A percentile compares a stretch with the other conserved stretches of the same genome.
phyloP scores from a whole-genome alignment of 2,888 invertebrate species.

The Drosophila formosana region DNA sequence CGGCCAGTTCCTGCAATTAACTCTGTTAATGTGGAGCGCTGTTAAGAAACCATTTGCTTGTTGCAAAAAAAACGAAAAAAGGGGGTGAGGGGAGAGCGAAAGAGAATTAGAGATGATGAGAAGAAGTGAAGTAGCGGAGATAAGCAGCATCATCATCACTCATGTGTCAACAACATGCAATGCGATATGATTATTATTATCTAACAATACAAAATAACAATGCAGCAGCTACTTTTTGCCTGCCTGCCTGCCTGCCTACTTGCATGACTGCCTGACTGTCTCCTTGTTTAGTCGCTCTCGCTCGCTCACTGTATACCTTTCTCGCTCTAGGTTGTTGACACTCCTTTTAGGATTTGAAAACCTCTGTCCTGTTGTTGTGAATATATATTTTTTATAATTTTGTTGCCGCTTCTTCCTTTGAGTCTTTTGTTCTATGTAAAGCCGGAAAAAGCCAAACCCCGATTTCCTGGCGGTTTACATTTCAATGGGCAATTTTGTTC shows the following conservation, averaged over 20 bases:
- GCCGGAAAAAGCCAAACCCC: slow-evolving; percentile 82
- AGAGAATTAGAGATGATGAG: background rate
- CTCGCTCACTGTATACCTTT: slow-evolving; percentile 6
- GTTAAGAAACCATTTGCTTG: slow-evolving; percentile 11
- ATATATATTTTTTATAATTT: slow-evolving; percentile 53
- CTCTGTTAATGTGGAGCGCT: slow-evolving; percentile 51
- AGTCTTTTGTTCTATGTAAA: slow-evolving; percentile 70
- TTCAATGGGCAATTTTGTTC: slow-evolving; percentile 77
- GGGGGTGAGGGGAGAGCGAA: slow-evolving; percentile 13
- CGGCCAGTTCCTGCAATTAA: slow-evolving; percentile 27
- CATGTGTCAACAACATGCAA: slow-evolving; percentile 81
- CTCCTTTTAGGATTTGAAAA: slow-evolving; percentile 56
- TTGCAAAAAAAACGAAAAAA: slow-evolving; percentile 6
- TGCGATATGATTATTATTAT: slow-evolving; percentile 80
- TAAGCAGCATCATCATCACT: slow-evolving; percentile 75
- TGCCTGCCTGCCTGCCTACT: slow-evolving; percentile 41
- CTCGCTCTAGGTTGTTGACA: slow-evolving; percentile 64
- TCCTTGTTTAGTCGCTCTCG: slow-evolving; percentile 8
- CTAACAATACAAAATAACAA: slow-evolving; percentile 76
- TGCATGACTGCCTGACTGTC: slow-evolving; percentile 18
- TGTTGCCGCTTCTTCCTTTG: slow-evolving; percentile 55
- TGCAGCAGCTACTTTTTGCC: slow-evolving; percentile 74
- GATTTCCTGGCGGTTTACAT: slow-evolving; percentile 79
- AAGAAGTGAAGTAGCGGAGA: slow-evolving; percentile 28
- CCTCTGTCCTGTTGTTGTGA: slow-evolving; percentile 58